Percentiles rank a stretch among this genome's conserved stretches.
Evolutionary conservation across 1,140 invertebrate genomes (phyloP).

Genomic region (Papilio aristodemus): DNA sequence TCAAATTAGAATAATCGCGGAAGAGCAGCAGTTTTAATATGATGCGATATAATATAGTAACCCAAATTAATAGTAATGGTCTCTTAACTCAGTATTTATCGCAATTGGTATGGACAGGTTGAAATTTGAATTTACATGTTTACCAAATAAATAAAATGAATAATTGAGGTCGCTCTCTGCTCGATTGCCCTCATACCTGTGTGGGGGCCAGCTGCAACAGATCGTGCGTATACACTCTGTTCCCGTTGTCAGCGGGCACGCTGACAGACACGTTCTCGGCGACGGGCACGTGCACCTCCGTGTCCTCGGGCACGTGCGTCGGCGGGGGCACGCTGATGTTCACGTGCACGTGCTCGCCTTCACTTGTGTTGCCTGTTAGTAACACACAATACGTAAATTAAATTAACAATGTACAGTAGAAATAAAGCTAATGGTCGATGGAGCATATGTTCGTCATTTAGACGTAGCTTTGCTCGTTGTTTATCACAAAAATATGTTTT

Average conservation of each 20-base stretch:
- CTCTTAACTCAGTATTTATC: too few species aligned
- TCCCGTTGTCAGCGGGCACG: slow-evolving; percentile 53
- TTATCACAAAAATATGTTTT: neutral
- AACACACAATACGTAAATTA: neutral
- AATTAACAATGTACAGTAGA: neutral
- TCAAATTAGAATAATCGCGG: too few species aligned
- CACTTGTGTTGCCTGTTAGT: neutral
- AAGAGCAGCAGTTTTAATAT: too few species aligned
- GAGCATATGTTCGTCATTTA: too few species aligned
- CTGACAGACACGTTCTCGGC: neutral
- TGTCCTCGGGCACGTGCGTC: neutral
- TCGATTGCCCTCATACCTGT: slow-evolving; percentile 51
- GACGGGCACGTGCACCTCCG: slow-evolving; percentile 4
- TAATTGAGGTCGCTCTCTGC: too few species aligned
- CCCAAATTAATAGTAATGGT: too few species aligned
- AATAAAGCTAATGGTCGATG: too few species aligned
- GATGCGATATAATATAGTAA: too few species aligned
- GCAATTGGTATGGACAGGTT: too few species aligned
- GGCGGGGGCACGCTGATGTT: slow-evolving; percentile 5
- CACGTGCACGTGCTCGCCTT: neutral
- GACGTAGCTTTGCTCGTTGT: too few species aligned
- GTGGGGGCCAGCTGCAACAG: slow-evolving; percentile 49
- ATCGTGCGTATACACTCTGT: slow-evolving; percentile 46
- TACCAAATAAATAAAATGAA: too few species aligned
- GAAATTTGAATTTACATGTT: too few species aligned